Evolutionary conservation across 2,888 invertebrate species (phyloP), one percentile per base, ranked within the genome.

Genomic region (Agapetus fuscipes): DNA sequence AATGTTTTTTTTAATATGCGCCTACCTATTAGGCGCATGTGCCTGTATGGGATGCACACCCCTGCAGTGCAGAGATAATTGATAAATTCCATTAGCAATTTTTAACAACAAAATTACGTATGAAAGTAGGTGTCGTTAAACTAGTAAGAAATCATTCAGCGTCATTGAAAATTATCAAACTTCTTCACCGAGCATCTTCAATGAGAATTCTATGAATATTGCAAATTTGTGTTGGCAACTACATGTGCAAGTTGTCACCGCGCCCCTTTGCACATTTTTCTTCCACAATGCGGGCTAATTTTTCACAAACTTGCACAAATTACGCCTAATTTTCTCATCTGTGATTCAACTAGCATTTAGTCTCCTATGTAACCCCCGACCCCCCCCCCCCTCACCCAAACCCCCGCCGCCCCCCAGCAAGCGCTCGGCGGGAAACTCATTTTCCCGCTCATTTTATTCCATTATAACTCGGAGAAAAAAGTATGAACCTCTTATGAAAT

Each of bases 401-500:
- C 20, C 10, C 14, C 12, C 24, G 29, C 11, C 29, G 29, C 27
- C 35, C 36, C 41, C 34, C 36, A 34, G 33, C 34, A 31, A 17
- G 30, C 33, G 36, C 39, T 35, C 27, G 34, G 34, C 46, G 37
- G 44, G 46, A 49, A 48, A 48, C 46, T 45, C 48, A 46, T 43
- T 49, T 49, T 46, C 46, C 42, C 46, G 46, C 43, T 48, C 46
- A 45, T 46, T 48, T 48, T 48, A 45, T 45, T 48, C 46, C 39
- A 48, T 48, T 48, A 48, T 46, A 39, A 46, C 39, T 45, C 33
- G 30, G 44, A 47, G 49, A 50, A 54, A 53, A 51, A 52, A 54
- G 54, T 47, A 53, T 50, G 52, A 45, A 47, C 39, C 41, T 42
- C 37, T 39, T 44, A 37, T 34, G 33, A 43, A 49, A 43, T 34